Evolutionary conservation across 2,113 vertebrate species (phyloP).

Genomic region (Anarhynchus alexandrinus): DNA sequence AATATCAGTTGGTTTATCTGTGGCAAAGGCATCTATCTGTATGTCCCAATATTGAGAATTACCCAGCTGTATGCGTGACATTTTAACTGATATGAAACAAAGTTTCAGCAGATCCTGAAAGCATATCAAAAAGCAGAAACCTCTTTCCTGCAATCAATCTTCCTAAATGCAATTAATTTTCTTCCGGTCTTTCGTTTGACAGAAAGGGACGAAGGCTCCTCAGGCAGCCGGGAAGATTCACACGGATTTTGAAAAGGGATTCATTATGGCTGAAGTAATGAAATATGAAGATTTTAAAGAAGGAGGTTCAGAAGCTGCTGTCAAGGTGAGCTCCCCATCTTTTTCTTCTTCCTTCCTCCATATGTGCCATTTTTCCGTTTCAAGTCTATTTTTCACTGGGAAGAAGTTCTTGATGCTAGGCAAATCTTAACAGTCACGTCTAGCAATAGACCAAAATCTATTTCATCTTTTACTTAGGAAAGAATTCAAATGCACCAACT

Average conservation of each 20-base stretch:
- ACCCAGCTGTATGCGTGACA: conserved; percentile 30
- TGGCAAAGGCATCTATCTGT: conserved; percentile 53
- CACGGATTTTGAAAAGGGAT: conserved; percentile 91
- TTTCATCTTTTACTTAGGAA: conserved; percentile 75
- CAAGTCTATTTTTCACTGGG: conserved; percentile 50
- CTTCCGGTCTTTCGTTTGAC: conserved; percentile 77
- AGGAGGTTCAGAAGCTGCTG: conserved; percentile 88
- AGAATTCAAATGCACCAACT: conserved; percentile 63
- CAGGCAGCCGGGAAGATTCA: conserved; percentile 94
- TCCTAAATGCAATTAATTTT: conserved; percentile 87
- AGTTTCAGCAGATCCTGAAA: conserved; percentile 67
- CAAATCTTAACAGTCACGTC: conserved; percentile 69
- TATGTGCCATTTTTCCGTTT: conserved; percentile 47
- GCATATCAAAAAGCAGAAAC: conserved; percentile 74
- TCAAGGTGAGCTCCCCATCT: conserved; percentile 84
- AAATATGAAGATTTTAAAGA: conserved; percentile 97
- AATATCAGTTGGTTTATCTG: conserved; percentile 78
- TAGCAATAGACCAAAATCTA: conserved; percentile 48
- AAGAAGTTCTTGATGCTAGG: conserved; percentile 72
- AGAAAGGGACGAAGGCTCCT: conserved; percentile 93
- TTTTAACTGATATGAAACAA: conserved; percentile 55
- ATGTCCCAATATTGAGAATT: conserved; percentile 69
- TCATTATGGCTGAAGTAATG: conserved; percentile 98
- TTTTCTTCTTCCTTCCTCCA: not conserved
- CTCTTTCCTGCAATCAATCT: conserved; percentile 79